Conservation (phyloP, 2,797 vertebrate species). For the Paguma larvata region DNA sequence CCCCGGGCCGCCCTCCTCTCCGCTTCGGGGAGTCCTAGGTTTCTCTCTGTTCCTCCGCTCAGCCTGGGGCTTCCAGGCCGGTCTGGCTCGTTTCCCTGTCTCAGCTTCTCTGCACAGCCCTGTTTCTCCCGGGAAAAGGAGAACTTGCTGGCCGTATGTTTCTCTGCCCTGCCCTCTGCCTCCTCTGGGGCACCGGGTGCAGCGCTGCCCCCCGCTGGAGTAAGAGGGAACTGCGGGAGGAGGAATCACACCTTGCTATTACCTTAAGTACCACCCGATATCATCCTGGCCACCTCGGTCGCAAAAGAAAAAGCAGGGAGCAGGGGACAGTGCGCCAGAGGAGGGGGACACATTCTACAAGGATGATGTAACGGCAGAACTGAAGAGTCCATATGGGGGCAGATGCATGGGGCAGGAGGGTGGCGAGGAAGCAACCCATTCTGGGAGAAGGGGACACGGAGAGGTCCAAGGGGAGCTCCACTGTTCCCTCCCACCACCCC, state of each 20-base stretch:
- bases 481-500: too few relatives aligned
- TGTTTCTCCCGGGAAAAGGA: neutral
- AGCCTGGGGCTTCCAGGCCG: neutral
- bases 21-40: fast-evolving
- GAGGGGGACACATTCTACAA: fast-evolving
- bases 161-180: neutral
- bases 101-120: neutral
- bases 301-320: neutral
- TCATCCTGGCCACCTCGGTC: neutral
- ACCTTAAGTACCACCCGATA: too few relatives aligned
- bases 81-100: neutral
- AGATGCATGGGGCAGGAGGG: neutral
- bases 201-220: neutral
- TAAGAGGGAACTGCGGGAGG: neutral
- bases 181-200: neutral
- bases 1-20: neutral
- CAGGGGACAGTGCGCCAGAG: neutral
- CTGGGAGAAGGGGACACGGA: neutral
- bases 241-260: fast-evolving
- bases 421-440: fast-evolving
- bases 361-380: neutral
- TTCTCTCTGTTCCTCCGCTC: neutral
- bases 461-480: neutral
- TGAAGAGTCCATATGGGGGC: neutral
- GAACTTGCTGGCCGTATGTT: neutral